Percentiles rank a stretch among this genome's conserved stretches.
Conservation (phyloP, 2,113 vertebrate species). For the Puffinus mauretanicus region DNA sequence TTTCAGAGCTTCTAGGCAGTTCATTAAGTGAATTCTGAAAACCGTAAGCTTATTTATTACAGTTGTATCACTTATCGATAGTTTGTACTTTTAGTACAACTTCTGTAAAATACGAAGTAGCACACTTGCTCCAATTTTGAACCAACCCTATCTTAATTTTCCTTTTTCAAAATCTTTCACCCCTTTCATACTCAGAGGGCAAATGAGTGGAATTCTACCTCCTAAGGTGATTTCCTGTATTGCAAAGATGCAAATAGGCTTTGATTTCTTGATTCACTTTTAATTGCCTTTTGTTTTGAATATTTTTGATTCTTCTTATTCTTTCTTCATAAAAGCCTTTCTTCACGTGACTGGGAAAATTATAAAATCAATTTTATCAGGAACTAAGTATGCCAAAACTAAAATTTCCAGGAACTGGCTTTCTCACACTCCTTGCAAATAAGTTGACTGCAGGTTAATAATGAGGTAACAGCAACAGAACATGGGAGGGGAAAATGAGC, state of each 20-base stretch:
- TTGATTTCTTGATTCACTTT: not conserved
- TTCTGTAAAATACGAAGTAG: not conserved
- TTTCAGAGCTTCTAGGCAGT: not conserved
- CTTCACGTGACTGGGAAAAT: not conserved
- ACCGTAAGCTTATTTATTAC: not conserved
- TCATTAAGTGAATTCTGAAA: not conserved
- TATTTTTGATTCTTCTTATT: not conserved
- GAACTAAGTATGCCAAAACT: not conserved
- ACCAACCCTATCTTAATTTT: not conserved
- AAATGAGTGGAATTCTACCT: not conserved
- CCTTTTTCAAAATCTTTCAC: not conserved
- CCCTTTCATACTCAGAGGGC: not conserved
- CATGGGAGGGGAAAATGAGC: not conserved
- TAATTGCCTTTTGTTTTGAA: not conserved
- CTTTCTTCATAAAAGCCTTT: not conserved
- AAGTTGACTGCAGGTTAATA: not conserved
- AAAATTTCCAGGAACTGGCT: not conserved
- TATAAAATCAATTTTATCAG: not conserved
- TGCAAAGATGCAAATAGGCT: not conserved
- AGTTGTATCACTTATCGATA: not conserved
- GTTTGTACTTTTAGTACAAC: not conserved
- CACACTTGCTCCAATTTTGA: not conserved
- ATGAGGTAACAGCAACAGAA: not conserved
- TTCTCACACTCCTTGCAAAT: not conserved
- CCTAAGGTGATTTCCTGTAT: not conserved